Evolutionary conservation across 2,113 vertebrate genomes (phyloP).

Genomic region (Heterotilapia buettikoferi): DNA sequence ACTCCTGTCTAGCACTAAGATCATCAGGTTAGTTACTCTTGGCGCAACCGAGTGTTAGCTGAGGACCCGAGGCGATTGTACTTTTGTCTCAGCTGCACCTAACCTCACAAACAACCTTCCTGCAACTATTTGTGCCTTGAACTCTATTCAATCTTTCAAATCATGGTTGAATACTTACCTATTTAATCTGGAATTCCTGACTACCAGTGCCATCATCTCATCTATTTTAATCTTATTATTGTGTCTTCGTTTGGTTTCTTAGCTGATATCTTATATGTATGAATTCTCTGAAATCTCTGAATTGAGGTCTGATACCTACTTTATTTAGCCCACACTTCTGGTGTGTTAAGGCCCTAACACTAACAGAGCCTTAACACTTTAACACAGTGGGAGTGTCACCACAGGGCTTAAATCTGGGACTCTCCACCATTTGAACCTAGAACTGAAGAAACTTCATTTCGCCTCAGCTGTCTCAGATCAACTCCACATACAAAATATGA

Average conservation of each 20-base stretch:
- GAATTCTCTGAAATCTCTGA: background rate
- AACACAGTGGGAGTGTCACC: too few species aligned
- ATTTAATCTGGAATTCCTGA: background rate
- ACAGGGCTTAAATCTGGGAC: too few species aligned
- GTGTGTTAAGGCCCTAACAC: too few species aligned
- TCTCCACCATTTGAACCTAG: too few species aligned
- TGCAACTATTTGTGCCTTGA: background rate
- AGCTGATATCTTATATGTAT: background rate
- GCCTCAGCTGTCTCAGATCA: too few species aligned
- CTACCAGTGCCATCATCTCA: background rate
- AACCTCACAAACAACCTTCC: background rate
- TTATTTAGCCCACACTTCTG: background rate
- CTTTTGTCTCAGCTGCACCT: background rate
- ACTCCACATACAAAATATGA: too few species aligned
- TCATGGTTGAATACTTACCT: background rate
- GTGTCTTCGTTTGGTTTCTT: background rate
- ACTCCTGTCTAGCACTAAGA: background rate
- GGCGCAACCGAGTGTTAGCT: background rate
- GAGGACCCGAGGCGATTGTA: background rate
- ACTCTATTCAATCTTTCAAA: background rate
- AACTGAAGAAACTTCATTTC: too few species aligned
- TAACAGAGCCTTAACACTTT: too few species aligned
- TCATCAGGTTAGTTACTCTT: background rate
- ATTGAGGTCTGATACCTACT: background rate
- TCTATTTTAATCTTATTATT: background rate